These are phyloP conservation scores for Syngnathus rostellatus DNA, from an alignment of 2,797 vertebrate species.

Conservation along the genomic window DNA sequence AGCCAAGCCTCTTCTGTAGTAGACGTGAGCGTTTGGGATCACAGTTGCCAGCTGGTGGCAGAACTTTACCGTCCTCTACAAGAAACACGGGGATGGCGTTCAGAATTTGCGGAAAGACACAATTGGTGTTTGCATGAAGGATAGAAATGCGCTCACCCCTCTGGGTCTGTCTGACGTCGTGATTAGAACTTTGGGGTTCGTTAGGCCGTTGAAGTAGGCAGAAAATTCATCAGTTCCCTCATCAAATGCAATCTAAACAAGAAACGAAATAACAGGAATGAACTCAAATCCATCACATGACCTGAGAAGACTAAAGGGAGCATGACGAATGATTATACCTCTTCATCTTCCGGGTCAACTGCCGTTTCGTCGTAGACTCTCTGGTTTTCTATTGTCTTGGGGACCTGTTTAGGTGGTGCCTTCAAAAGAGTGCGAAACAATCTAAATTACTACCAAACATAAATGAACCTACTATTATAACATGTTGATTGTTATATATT, in stretches of 20 bases:
- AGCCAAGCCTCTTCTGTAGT: constrained; percentile 92
- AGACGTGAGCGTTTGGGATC: constrained; percentile 87
- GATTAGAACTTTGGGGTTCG: constrained; percentile 93
- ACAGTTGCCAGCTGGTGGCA: constrained; percentile 85
- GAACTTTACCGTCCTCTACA: constrained; percentile 86
- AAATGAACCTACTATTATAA: background rate
- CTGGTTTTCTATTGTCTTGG: constrained; percentile 98
- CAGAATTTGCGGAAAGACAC: background rate
- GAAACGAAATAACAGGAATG: background rate
- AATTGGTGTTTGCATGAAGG: background rate
- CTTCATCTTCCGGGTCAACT: constrained; percentile 91
- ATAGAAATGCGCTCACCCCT: constrained; percentile 70
- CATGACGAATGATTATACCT: constrained; percentile 65
- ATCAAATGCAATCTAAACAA: constrained; percentile 84
- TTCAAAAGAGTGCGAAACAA: constrained; percentile 28
- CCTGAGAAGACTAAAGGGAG: background rate
- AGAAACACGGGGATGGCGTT: background rate
- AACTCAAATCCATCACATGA: background rate
- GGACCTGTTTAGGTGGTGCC: constrained; percentile 91
- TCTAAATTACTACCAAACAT: background rate
- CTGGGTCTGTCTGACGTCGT: constrained; percentile 96
- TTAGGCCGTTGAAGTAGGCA: constrained; percentile 90
- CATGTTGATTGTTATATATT: background rate
- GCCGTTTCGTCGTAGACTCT: constrained; percentile 88
- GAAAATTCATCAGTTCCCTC: constrained; percentile 97